These are phyloP conservation scores for Notamacropus eugenii DNA, from an alignment of 2,797 vertebrate species.

Conservation along the genomic window DNA sequence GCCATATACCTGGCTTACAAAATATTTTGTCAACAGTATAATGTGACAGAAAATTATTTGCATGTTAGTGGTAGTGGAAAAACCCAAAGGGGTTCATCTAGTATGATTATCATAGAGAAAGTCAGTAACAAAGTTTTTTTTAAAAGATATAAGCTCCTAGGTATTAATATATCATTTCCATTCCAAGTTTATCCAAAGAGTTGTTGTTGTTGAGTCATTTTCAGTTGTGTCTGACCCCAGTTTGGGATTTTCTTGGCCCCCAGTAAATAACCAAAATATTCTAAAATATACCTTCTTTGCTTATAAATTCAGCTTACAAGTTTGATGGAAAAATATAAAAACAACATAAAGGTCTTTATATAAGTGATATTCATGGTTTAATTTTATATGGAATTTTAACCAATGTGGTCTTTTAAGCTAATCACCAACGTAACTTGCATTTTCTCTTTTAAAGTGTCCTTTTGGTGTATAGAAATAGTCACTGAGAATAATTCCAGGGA, in stretches of 20 bases:
- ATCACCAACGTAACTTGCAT: neutral
- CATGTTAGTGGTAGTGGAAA: neutral
- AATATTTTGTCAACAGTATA: neutral
- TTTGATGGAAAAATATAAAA: neutral
- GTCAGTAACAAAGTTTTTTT: neutral
- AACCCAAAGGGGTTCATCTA: neutral
- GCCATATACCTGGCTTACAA: neutral
- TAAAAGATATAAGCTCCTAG: neutral
- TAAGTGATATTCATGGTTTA: neutral
- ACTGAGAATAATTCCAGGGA: constrained; percentile 52
- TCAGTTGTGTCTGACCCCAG: neutral
- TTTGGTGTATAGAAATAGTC: neutral
- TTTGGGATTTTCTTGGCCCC: neutral
- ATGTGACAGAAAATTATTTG: neutral
- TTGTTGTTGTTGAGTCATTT: neutral
- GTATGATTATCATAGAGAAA: neutral
- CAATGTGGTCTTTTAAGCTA: neutral
- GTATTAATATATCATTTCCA: neutral
- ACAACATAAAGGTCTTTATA: neutral
- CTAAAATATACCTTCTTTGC: neutral
- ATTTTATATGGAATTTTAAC: neutral
- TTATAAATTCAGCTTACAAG: neutral
- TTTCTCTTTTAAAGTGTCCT: neutral
- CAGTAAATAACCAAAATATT: neutral
- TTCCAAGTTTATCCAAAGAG: neutral